Evolutionary conservation across 2,888 invertebrate species (phyloP), one percentile per base, ranked within the genome.

Genomic region (Formica aserva): DNA sequence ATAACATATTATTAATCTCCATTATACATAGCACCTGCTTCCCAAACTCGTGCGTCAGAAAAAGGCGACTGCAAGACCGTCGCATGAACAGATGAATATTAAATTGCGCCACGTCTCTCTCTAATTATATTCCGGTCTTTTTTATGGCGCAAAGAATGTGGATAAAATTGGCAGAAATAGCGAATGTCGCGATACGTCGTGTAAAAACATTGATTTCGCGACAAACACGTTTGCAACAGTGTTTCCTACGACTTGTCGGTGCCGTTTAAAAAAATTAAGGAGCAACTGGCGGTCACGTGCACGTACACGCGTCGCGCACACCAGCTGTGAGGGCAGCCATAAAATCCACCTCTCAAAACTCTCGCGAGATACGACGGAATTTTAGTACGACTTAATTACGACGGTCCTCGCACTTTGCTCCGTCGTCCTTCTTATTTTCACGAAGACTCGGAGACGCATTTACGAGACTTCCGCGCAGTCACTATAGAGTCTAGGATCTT

Each of bases 381-480:
- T 91, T 89, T 87, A 88, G 86, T 88, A 85, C 86, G 91, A 89
- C 89, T 92, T 90, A 91, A 92, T 92, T 92, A 90, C 88, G 86
- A 69, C 84, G 82, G 72, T 85, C 78, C 84, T 82, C 80, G 77
- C 75, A 82, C 67, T 75, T 45, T 75, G 82, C 82, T 78, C 72
- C 62, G 66, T 85, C 69, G 75, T 48, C 41, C 72, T 71, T 81
- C 84, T 85, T 75, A 81, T 77, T 78, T 78, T 26, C 89, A 32
- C 8, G 29, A 77, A 32, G 63, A 85, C 57, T 72, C 63, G 26
- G 18, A 38, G 63, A 67, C 45, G 8, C 71, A 38, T 85, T 86
- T 83, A 83, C 82, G 82, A 80, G 38, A 71, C 71, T 60, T 52
- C 18, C 29, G 18, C 38, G 18, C 65, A 65, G 38, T 5, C 74